Evolutionary conservation across 2,797 vertebrate species (phyloP).

Genomic region (Thunnus albacares): DNA sequence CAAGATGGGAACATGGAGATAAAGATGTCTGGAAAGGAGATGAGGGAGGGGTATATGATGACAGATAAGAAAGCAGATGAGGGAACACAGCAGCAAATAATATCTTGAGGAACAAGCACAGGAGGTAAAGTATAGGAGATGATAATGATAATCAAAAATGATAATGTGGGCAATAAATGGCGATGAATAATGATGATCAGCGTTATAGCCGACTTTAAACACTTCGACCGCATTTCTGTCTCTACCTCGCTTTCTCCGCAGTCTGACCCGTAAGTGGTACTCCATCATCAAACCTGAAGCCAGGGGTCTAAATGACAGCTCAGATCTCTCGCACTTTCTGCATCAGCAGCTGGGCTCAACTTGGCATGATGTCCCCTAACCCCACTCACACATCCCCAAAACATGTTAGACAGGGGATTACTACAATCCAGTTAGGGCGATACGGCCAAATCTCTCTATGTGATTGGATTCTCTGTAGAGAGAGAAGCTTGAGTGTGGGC

Average conservation of each 20-base stretch:
- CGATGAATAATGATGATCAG: conserved; percentile 21
- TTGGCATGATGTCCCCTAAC: conserved; percentile 80
- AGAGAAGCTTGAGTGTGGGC: conserved; percentile 67
- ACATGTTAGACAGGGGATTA: conserved; percentile 85
- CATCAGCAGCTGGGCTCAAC: conserved; percentile 76
- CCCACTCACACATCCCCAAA: conserved; percentile 81
- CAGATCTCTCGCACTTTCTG: conserved; percentile 72
- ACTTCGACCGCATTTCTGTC: conserved; percentile 25
- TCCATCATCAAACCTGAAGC: conserved; percentile 72
- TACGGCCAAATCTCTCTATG: conserved; percentile 82
- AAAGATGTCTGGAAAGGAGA: conserved; percentile 71
- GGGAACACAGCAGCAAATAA: conserved; percentile 43
- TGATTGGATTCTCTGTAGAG: conserved; percentile 81
- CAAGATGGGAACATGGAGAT: conserved; percentile 73
- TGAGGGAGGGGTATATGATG: conserved; percentile 57
- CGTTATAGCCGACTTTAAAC: conserved; percentile 32
- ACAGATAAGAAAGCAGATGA: conserved; percentile 68
- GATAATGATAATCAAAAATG: conserved; percentile 51
- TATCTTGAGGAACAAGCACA: conserved; percentile 27
- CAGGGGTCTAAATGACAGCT: conserved; percentile 73
- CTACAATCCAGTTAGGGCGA: conserved; percentile 85
- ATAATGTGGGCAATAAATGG: conserved; percentile 34
- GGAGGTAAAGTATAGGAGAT: conserved; percentile 22
- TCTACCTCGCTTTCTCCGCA: conserved; percentile 5
- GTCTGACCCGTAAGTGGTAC: conserved; percentile 51